A percentile compares a stretch with the other conserved stretches of the same genome.
phyloP scores from a whole-genome alignment of 1,140 invertebrate species.

The Mylabris phalerata region DNA sequence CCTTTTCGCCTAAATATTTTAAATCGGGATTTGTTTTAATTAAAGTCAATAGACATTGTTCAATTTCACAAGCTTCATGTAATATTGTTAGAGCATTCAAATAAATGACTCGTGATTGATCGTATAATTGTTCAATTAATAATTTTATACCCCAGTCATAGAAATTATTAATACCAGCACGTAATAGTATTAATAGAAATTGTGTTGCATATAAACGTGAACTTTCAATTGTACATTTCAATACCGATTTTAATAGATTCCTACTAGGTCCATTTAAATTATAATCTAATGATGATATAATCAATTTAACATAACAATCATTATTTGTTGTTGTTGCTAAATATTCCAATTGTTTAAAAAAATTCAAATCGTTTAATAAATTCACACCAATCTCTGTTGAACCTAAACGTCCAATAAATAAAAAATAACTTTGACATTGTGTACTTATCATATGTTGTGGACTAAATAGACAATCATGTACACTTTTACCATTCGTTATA shows the following conservation, averaged over 20 bases:
- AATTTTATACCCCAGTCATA: slow-evolving; percentile 76
- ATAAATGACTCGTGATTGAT: slow-evolving; percentile 67
- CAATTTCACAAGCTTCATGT: slow-evolving; percentile 88
- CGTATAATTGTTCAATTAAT: slow-evolving; percentile 73
- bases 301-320: slow-evolving; percentile 87
- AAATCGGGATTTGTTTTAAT: slow-evolving; percentile 67
- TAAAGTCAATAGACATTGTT: slow-evolving; percentile 74
- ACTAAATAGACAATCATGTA: slow-evolving; percentile 83
- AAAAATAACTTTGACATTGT: slow-evolving; percentile 88
- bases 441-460: slow-evolving; percentile 81
- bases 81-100: slow-evolving; percentile 72
- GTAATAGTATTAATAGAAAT: slow-evolving; percentile 76
- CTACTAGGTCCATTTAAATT: slow-evolving; percentile 61
- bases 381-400: slow-evolving; percentile 64
- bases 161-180: slow-evolving; percentile 56
- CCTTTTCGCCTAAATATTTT: slow-evolving; percentile 73
- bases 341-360: slow-evolving; percentile 70
- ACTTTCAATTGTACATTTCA: slow-evolving; percentile 59
- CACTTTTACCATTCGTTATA: slow-evolving; percentile 63
- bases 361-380: slow-evolving; percentile 66
- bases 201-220: slow-evolving; percentile 85
- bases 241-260: slow-evolving; percentile 64
- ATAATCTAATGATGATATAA: slow-evolving; percentile 85
- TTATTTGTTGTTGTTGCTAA: slow-evolving; percentile 77
- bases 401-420: slow-evolving; percentile 83